Evolutionary conservation across 2,113 vertebrate genomes (phyloP).

Genomic region (Gavialis gangeticus): DNA sequence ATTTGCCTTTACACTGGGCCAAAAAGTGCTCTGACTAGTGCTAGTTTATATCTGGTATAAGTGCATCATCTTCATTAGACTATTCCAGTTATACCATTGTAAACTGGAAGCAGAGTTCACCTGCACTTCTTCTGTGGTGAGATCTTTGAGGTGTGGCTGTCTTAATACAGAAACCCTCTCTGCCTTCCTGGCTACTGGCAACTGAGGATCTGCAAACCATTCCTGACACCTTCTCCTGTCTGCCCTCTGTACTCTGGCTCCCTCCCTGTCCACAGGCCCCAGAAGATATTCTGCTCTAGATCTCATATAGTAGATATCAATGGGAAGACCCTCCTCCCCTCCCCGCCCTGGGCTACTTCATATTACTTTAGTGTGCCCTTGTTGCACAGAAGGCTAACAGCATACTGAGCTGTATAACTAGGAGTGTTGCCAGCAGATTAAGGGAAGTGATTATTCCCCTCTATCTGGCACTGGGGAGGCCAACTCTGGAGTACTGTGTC

Average conservation of each 20-base stretch:
- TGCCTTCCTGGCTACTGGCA: background rate
- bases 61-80: background rate
- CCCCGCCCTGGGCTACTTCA: too few relatives aligned
- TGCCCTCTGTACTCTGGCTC: background rate
- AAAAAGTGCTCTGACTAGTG: too few relatives aligned
- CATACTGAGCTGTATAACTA: too few relatives aligned
- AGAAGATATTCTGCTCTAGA: slow-evolving; percentile 24
- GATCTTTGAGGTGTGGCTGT: background rate
- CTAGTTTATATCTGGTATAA: background rate
- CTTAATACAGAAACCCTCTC: background rate
- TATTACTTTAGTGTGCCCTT: too few relatives aligned
- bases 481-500: too few relatives aligned
- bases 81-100: background rate
- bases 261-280: background rate
- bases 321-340: background rate
- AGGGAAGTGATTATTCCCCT: too few relatives aligned
- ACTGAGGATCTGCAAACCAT: background rate
- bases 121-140: background rate
- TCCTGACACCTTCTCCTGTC: background rate
- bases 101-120: background rate
- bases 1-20: too few relatives aligned
- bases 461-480: too few relatives aligned
- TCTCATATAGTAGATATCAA: slow-evolving; percentile 34
- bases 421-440: too few relatives aligned
- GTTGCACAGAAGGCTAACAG: too few relatives aligned